Conservation (phyloP, 2,888 invertebrate genomes). For the Cancer borealis region DNA sequence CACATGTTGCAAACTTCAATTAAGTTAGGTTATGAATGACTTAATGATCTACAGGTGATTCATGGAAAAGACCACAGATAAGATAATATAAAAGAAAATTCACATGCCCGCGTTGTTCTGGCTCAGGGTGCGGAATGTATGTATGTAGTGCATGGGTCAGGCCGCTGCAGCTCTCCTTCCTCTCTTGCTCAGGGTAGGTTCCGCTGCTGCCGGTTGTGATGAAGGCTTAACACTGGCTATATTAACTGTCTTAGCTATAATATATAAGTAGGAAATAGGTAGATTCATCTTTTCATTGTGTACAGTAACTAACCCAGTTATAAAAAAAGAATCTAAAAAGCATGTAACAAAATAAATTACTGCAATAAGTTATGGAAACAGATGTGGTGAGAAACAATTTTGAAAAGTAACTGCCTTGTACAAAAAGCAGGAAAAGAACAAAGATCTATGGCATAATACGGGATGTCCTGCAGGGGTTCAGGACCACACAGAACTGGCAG, state of each 20-base stretch:
- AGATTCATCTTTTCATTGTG: conserved; percentile 11
- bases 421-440: conserved; percentile 28
- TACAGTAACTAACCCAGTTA: conserved; percentile 41
- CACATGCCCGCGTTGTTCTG: conserved; percentile 52
- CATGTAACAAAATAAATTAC: conserved; percentile 39
- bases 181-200: background rate
- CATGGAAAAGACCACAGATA: conserved; percentile 52
- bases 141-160: conserved; percentile 67
- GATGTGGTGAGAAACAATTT: background rate
- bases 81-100: conserved; percentile 54
- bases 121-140: conserved; percentile 71
- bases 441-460: background rate
- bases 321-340: background rate
- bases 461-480: background rate
- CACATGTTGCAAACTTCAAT: conserved; percentile 38
- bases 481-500: conserved; percentile 34
- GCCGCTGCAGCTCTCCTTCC: conserved; percentile 50
- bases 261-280: conserved; percentile 38
- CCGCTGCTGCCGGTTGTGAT: conserved; percentile 26
- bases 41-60: conserved; percentile 48
- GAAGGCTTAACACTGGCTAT: conserved; percentile 43
- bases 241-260: conserved; percentile 23
- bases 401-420: background rate
- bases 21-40: conserved; percentile 50
- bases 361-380: conserved; percentile 7